Conservation (phyloP, 1,140 invertebrate species). For the Lamellibrachia luymesi region DNA sequence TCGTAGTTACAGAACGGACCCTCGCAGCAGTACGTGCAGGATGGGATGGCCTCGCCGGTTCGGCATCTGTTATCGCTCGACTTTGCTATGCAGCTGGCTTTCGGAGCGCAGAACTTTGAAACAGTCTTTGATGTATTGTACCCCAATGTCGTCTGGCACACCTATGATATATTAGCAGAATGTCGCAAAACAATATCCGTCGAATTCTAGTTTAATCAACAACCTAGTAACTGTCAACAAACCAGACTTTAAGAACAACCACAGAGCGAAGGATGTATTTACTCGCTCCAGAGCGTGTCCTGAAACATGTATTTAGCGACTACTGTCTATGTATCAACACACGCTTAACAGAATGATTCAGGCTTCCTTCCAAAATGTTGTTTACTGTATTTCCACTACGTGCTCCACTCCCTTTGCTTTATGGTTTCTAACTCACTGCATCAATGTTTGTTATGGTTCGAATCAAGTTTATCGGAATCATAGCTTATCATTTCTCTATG, state of each 20-base stretch:
- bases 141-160: not conserved
- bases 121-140: not conserved
- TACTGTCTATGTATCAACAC: not conserved
- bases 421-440: not conserved
- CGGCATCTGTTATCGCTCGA: not conserved
- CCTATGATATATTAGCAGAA: not conserved
- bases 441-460: not conserved
- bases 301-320: not conserved
- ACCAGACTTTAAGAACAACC: not conserved
- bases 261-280: not conserved
- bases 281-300: not conserved
- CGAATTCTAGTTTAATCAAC: not conserved
- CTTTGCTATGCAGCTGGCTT: not conserved
- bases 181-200: not conserved
- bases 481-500: too few species aligned
- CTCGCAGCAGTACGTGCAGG: constrained; percentile 6
- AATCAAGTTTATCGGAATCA: not conserved
- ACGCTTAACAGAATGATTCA: not conserved
- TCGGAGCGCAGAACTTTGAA: not conserved
- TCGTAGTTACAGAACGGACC: constrained; percentile 11
- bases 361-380: not conserved
- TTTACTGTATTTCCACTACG: not conserved
- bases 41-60: not conserved
- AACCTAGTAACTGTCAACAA: not conserved
- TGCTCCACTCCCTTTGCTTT: not conserved